Percentiles rank a stretch among this genome's conserved stretches.
These are phyloP conservation scores for Vanessa atalanta DNA, from an alignment of 1,140 invertebrate species.

Conservation along the genomic window DNA sequence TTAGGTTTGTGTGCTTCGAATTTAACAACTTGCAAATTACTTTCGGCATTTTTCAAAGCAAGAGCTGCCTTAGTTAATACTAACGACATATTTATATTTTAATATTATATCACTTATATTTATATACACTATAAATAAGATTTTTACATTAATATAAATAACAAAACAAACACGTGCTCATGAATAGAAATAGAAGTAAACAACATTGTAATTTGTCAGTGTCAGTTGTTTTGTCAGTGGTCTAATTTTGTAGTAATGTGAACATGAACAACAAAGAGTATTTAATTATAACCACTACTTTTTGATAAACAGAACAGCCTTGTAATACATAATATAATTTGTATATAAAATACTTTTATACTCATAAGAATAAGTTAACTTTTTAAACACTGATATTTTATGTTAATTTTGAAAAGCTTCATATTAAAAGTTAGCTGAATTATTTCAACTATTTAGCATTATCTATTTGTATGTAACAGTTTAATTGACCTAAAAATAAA, in stretches of 20 bases:
- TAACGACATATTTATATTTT: slow-evolving; percentile 54
- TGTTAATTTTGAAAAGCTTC: too few relatives aligned
- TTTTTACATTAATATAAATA: background rate
- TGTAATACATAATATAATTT: too few relatives aligned
- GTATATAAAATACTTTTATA: too few relatives aligned
- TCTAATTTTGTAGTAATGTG: too few relatives aligned
- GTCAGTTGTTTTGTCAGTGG: background rate
- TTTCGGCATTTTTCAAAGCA: slow-evolving; percentile 69
- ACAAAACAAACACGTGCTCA: slow-evolving; percentile 1
- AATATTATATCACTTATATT: background rate
- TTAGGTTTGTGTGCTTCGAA: slow-evolving; percentile 81
- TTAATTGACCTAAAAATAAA: background rate
- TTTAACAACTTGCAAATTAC: slow-evolving; percentile 76
- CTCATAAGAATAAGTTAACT: too few relatives aligned
- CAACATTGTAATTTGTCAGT: background rate
- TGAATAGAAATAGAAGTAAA: slow-evolving; percentile 2
- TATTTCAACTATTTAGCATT: too few relatives aligned
- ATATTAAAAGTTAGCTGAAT: too few relatives aligned
- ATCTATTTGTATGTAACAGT: background rate
- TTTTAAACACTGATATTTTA: too few relatives aligned
- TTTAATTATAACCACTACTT: too few relatives aligned
- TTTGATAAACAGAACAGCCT: too few relatives aligned
- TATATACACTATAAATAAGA: background rate
- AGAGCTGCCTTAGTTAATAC: slow-evolving; percentile 81
- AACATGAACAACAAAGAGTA: too few relatives aligned